Percentiles rank a stretch among this genome's conserved stretches.
phyloP scores from a whole-genome alignment of 2,797 vertebrate genomes.

The Myotis pilosus region DNA sequence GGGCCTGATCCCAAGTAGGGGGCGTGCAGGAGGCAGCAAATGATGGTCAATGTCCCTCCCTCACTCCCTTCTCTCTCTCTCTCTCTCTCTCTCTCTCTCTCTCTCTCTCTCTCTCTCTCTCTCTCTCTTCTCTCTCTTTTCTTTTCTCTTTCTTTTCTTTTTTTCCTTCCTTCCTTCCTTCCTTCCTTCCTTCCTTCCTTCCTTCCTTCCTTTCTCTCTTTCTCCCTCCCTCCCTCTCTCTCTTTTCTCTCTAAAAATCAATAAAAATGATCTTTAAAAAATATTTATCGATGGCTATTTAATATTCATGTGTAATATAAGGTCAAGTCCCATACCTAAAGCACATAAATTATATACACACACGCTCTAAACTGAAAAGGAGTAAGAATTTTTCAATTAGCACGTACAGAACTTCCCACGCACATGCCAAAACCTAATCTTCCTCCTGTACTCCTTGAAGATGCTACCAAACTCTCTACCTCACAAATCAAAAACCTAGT shows the following conservation, averaged over 20 bases:
- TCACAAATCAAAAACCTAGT: not conserved
- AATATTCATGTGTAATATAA: conserved; percentile 23
- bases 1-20: not conserved
- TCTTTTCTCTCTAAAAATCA: not conserved
- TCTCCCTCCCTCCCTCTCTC: no score
- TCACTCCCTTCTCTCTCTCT: accelerated
- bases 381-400: not conserved
- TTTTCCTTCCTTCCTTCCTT: no score
- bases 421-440: not conserved
- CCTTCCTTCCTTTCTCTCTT: no score
- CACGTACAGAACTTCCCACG: not conserved
- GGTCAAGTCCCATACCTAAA: not conserved
- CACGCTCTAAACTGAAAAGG: not conserved
- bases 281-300: conserved; percentile 25
- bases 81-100: no score
- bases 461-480: not conserved
- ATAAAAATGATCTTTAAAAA: not conserved
- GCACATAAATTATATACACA: not conserved
- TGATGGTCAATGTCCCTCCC: not conserved
- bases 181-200: no score
- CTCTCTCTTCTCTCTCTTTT: no score
- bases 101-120: no score
- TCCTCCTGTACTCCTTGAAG: not conserved
- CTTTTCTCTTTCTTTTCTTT: no score
- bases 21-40: not conserved